These are phyloP conservation scores for Camponotus fellah DNA, from an alignment of 2,888 invertebrate species.

Conservation along the genomic window DNA sequence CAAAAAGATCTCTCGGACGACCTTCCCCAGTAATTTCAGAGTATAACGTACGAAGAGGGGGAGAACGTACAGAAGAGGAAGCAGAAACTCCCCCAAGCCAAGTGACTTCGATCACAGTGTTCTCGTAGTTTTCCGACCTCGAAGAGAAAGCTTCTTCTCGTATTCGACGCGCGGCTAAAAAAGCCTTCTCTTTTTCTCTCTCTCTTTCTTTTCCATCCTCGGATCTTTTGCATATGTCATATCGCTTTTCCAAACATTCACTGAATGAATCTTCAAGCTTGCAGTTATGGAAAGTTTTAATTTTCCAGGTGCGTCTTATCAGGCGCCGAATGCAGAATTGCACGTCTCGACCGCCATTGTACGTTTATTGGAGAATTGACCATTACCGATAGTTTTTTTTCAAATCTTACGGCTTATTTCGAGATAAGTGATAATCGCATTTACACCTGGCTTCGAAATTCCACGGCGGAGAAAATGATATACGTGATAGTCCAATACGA, in stretches of 20 bases:
- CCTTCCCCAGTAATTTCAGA: conserved; percentile 60
- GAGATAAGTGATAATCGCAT: background rate
- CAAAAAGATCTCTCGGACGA: conserved; percentile 55
- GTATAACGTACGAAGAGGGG: conserved; percentile 33
- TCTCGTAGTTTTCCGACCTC: conserved; percentile 47
- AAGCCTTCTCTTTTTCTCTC: background rate
- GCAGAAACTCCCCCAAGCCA: conserved; percentile 7
- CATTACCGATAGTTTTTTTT: background rate
- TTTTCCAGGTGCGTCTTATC: background rate
- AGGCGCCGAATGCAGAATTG: background rate
- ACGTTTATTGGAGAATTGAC: background rate
- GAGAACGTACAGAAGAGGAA: conserved; percentile 24
- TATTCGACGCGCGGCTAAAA: conserved; percentile 64
- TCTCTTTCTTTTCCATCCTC: conserved; percentile 27
- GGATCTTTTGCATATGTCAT: conserved; percentile 4
- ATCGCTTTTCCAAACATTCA: conserved; percentile 55
- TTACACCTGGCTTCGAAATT: conserved; percentile 27
- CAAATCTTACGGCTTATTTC: conserved; percentile 13
- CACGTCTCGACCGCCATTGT: background rate
- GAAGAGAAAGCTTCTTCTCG: conserved; percentile 58
- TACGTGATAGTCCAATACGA: conserved; percentile 6
- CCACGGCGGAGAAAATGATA: conserved; percentile 13
- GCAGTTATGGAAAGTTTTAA: conserved; percentile 60
- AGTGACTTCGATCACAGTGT: conserved; percentile 38
- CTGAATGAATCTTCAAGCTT: conserved; percentile 57